A percentile compares a stretch with the other conserved stretches of the same genome.
Conservation (phyloP, 2,797 vertebrate genomes). For the Lophius americanus region DNA sequence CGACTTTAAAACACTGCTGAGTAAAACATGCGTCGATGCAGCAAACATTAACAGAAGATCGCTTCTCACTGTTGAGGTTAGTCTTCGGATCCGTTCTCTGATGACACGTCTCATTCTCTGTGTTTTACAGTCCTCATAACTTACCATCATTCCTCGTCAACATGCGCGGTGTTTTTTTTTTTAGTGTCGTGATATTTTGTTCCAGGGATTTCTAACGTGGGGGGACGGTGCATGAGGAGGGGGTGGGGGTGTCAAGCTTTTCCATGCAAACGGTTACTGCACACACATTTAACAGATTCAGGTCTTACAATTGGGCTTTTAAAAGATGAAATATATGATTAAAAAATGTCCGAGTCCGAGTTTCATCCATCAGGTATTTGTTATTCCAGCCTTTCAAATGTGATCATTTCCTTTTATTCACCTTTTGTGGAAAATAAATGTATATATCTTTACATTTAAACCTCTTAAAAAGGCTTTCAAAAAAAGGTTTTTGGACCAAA, state of each 20-base stretch:
- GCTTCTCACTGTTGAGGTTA: slow-evolving; percentile 12
- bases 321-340: too few relatives aligned
- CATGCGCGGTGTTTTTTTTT: slow-evolving; percentile 1
- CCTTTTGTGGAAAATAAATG: too few relatives aligned
- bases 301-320: too few relatives aligned
- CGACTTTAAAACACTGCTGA: slow-evolving; percentile 31
- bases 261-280: slow-evolving; percentile 47
- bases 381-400: too few relatives aligned
- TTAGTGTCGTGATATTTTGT: background rate
- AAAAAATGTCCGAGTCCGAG: too few relatives aligned
- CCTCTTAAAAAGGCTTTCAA: too few relatives aligned
- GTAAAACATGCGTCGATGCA: slow-evolving; percentile 55
- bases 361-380: too few relatives aligned
- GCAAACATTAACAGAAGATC: slow-evolving; percentile 45
- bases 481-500: too few relatives aligned
- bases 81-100: slow-evolving; percentile 1
- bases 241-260: slow-evolving; percentile 16
- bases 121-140: slow-evolving; percentile 9
- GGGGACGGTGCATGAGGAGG: slow-evolving; percentile 9
- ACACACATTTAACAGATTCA: too few relatives aligned
- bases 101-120: too few relatives aligned
- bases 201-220: slow-evolving; percentile 38
- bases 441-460: too few relatives aligned
- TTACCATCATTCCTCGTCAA: slow-evolving; percentile 44
- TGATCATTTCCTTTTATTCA: too few relatives aligned